Evolutionary conservation across 2,113 vertebrate genomes (phyloP).

Genomic region (Pogona vitticeps): DNA sequence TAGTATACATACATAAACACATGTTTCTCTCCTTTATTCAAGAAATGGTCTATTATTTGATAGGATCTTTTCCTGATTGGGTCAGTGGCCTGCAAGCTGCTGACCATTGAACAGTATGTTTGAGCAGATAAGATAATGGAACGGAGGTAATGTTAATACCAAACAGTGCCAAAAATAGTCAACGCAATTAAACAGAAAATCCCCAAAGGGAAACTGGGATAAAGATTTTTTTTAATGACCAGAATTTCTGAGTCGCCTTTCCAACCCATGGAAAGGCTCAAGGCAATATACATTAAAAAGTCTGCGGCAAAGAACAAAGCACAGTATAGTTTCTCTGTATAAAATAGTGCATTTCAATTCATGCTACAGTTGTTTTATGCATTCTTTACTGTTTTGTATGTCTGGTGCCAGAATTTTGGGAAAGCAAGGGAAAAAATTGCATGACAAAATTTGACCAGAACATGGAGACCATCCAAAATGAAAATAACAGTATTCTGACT

Average conservation of each 20-base stretch:
- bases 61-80: neutral
- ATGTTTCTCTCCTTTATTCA: neutral
- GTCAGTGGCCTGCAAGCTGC: neutral
- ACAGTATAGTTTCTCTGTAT: slow-evolving; percentile 38
- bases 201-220: neutral
- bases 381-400: slow-evolving; percentile 49
- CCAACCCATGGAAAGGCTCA: neutral
- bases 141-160: neutral
- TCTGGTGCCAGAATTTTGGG: slow-evolving; percentile 49
- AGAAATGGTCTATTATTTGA: neutral
- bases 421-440: slow-evolving; percentile 48
- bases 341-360: slow-evolving; percentile 31
- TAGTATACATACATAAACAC: too few species aligned
- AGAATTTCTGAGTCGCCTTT: neutral
- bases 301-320: neutral
- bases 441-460: slow-evolving; percentile 62
- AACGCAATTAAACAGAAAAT: neutral
- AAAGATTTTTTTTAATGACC: neutral
- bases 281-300: neutral
- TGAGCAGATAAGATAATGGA: neutral
- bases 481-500: slow-evolving; percentile 66
- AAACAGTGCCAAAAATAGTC: neutral
- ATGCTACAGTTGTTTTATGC: neutral
- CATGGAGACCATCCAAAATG: slow-evolving; percentile 66
- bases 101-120: neutral